These are phyloP conservation scores for Cephus pulcher DNA, from an alignment of 2,888 invertebrate species.

Conservation along the genomic window DNA sequence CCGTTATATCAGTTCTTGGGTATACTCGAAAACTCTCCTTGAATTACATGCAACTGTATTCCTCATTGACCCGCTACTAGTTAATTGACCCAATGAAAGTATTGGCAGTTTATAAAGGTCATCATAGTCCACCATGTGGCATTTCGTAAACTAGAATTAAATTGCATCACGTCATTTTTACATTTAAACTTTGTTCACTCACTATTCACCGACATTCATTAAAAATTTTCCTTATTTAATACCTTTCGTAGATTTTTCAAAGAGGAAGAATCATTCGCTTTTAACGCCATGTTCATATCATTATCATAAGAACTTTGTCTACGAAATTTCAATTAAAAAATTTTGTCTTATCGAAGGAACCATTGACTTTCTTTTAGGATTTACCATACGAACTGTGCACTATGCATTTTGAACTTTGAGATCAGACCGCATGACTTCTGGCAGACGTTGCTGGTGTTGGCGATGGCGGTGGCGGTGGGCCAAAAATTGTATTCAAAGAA, in stretches of 20 bases:
- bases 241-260: not conserved
- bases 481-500: constrained; percentile 39
- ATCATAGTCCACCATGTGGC: not conserved
- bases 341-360: not conserved
- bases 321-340: not conserved
- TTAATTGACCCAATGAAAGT: not conserved
- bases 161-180: not conserved
- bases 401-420: not conserved
- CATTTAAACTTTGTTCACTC: not conserved
- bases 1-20: not conserved
- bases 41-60: not conserved
- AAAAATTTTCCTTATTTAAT: not conserved
- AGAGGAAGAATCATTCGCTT: not conserved
- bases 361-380: not conserved
- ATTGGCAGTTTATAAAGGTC: not conserved
- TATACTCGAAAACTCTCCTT: not conserved
- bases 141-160: not conserved
- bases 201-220: not conserved
- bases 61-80: too few relatives aligned
- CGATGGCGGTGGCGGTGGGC: constrained; percentile 26
- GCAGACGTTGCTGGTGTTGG: constrained; percentile 8
- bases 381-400: not conserved
- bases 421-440: constrained; percentile 9
- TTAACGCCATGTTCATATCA: not conserved
- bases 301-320: not conserved